Evolutionary conservation across 2,888 invertebrate species (phyloP).

Genomic region (Macropis europaea): DNA sequence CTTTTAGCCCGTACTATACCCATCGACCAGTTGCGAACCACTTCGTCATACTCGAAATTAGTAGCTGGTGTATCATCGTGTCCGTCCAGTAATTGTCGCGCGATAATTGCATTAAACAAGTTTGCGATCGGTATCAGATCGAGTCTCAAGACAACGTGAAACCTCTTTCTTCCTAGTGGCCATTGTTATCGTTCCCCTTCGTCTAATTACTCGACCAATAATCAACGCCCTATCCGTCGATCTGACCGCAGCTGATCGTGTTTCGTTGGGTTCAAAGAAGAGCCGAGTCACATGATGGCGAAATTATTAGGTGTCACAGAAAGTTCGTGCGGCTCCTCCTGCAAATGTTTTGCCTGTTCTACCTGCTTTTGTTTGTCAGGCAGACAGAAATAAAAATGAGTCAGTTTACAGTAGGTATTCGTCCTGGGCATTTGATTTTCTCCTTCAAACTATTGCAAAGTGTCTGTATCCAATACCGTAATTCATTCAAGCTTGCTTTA

Average conservation of each 20-base stretch:
- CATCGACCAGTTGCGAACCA: too few species aligned
- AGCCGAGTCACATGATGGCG: conserved; percentile 26
- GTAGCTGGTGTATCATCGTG: background rate
- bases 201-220: conserved; percentile 41
- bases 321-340: too few species aligned
- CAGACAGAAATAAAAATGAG: too few species aligned
- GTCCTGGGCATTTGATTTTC: too few species aligned
- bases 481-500: too few species aligned
- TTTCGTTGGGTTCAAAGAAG: conserved; percentile 16
- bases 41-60: conserved; percentile 2
- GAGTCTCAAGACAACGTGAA: background rate
- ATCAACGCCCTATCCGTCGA: conserved; percentile 32
- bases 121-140: conserved; percentile 43
- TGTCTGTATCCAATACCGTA: too few species aligned
- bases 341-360: too few species aligned
- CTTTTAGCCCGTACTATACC: too few species aligned
- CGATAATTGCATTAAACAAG: conserved; percentile 36
- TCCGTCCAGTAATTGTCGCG: conserved; percentile 22
- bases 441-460: too few species aligned
- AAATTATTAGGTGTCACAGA: too few species aligned
- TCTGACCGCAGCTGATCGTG: conserved; percentile 41
- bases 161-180: background rate
- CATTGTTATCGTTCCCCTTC: conserved; percentile 47
- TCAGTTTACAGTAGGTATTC: too few species aligned
- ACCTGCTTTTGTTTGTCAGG: too few species aligned